Conservation (phyloP, 2,113 vertebrate species). For the Apeltes quadracus region DNA sequence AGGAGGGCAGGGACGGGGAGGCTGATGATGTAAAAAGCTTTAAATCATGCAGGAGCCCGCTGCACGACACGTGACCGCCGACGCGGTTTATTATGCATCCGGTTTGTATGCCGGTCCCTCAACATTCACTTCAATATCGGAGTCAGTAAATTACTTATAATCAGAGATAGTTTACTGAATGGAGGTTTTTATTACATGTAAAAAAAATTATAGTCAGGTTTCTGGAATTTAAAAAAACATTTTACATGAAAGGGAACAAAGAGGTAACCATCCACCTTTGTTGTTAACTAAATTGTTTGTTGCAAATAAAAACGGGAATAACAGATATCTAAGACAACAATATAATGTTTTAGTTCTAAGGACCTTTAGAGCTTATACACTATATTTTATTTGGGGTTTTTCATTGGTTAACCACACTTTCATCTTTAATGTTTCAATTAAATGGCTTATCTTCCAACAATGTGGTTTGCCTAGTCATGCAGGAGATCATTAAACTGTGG, state of each 20-base stretch:
- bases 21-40: slow-evolving; percentile 72
- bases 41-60: slow-evolving; percentile 75
- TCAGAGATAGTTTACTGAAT: not conserved
- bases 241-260: not conserved
- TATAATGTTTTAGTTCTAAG: not conserved
- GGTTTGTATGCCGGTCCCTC: slow-evolving; percentile 42
- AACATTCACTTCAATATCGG: not conserved
- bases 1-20: slow-evolving; percentile 23
- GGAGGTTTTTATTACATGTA: not conserved
- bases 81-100: slow-evolving; percentile 56
- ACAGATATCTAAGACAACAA: not conserved
- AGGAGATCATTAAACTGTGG: slow-evolving; percentile 25
- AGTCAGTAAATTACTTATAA: not conserved
- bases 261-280: not conserved
- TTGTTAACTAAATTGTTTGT: not conserved
- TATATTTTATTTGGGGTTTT: no score
- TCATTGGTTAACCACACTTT: not conserved
- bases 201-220: not conserved
- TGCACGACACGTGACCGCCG: slow-evolving; percentile 64
- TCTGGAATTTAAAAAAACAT: not conserved
- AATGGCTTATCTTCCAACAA: not conserved
- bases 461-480: not conserved
- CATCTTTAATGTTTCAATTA: not conserved
- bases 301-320: not conserved
- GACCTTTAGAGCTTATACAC: no score